Base-by-base conservation (phyloP, 2,113 vertebrate species). In the Sinocyclocheilus maitianheensis region DNA sequence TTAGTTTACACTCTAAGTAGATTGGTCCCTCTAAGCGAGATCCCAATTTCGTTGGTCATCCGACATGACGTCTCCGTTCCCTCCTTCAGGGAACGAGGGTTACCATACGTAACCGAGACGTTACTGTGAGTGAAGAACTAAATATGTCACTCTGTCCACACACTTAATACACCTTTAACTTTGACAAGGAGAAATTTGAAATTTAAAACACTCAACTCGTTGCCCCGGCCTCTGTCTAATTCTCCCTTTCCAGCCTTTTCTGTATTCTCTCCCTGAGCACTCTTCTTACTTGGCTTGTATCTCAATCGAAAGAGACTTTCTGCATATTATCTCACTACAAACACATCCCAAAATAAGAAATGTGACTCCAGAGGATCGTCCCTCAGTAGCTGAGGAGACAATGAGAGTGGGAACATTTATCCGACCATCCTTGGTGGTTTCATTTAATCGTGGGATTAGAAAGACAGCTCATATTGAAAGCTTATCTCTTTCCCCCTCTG, bases 391-490 rank as follows among this genome's bases (percentile, higher is more conserved):
- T 89, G 89, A 90, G 58, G 85, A 92, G 88, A 94, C 89, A 89
- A 89, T 88, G 62, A 72, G 74, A 85, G 53, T 34, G 72, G 55
- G 84, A 77, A 86, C 85, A 51, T 90, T 91, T 88, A 90, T 91
- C 89, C 77, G 24, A 89, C 89, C 92, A 91, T 95, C 94, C 91
- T 92, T 90, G 90, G 89, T 92, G 89, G 90, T 91, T 87, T 88
- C 86, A 75, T 94, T 95, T 95, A 95, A 95, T 95, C 93, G 94
- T 85, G 90, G 93, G 91, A 94, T 95, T 94, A 96, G 89, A 84
- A 63, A 92, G 85, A 89, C 62, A 91, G 83, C 90, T 87, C 86
- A 89, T 87, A 91, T 90, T 94, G 91, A 96, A 93, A 90, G 89
- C 90, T 96, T 95, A 95, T 96, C 94, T 92, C 83, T 89, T 93